Percentiles rank a stretch among this genome's conserved stretches.
These are phyloP conservation scores for Rhinoderma darwinii DNA, from an alignment of 2,113 vertebrate species.

Conservation along the genomic window DNA sequence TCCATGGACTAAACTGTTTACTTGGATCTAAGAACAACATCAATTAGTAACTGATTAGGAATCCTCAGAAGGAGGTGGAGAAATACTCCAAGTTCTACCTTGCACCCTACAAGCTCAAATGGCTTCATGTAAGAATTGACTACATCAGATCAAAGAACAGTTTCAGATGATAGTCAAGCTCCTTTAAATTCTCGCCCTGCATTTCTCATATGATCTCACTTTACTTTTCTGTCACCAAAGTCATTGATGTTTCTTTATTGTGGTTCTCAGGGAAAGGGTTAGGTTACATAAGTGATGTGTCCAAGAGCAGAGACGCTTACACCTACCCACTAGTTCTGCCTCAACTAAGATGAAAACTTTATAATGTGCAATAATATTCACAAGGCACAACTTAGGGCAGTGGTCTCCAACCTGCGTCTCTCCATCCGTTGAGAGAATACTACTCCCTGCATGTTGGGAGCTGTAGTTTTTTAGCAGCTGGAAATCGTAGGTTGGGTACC, in stretches of 20 bases:
- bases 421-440: not conserved
- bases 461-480: no score
- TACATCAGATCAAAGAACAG: constrained; percentile 73
- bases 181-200: constrained; percentile 69
- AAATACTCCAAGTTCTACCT: constrained; percentile 71
- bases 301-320: constrained; percentile 18
- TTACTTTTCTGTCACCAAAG: constrained; percentile 63
- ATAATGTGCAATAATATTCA: not conserved
- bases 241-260: constrained; percentile 61
- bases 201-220: constrained; percentile 63
- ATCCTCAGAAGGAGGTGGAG: constrained; percentile 60
- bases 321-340: not conserved
- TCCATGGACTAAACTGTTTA: not conserved
- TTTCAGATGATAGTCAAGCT: constrained; percentile 63
- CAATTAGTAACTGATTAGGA: constrained; percentile 12
- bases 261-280: constrained; percentile 63
- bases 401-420: not conserved
- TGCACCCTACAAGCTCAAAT: constrained; percentile 66
- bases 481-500: no score
- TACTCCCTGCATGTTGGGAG: not conserved
- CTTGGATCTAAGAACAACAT: constrained; percentile 27
- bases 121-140: constrained; percentile 67
- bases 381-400: not conserved
- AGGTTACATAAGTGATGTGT: constrained; percentile 57
- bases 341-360: not conserved